phyloP scores from a whole-genome alignment of 2,797 vertebrate genomes.

The Coregonus sp. region DNA sequence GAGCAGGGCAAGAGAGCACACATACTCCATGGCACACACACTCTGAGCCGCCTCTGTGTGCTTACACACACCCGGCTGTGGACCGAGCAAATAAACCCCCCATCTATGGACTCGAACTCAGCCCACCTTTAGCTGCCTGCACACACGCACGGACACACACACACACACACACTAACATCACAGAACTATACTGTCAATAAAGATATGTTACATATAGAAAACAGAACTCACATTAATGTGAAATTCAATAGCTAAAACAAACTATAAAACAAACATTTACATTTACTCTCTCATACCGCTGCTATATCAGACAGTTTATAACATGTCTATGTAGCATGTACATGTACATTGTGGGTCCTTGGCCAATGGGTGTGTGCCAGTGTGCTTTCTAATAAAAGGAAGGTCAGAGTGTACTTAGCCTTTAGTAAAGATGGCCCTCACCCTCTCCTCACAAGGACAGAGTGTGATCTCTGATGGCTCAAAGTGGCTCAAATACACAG shows the following conservation, averaged over 20 bases:
- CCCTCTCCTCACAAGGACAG: background rate
- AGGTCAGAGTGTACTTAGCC: background rate
- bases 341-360: background rate
- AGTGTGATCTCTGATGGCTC: background rate
- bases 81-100: slow-evolving; percentile 68
- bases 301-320: background rate
- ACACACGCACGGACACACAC: background rate
- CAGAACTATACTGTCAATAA: background rate
- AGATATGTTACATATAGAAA: too few relatives aligned
- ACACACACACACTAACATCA: slow-evolving; percentile 2
- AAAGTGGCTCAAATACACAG: background rate
- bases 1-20: slow-evolving; percentile 48
- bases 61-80: slow-evolving; percentile 61
- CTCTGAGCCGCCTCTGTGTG: slow-evolving; percentile 49
- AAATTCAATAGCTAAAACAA: background rate
- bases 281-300: background rate
- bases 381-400: background rate
- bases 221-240: background rate
- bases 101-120: slow-evolving; percentile 22
- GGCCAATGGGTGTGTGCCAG: background rate
- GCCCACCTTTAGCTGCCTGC: slow-evolving; percentile 42
- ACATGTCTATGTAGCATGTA: background rate
- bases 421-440: background rate
- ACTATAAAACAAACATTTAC: background rate
- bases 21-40: slow-evolving; percentile 16